phyloP scores from a whole-genome alignment of 2,797 vertebrate genomes.

The Lateolabrax maculatus region DNA sequence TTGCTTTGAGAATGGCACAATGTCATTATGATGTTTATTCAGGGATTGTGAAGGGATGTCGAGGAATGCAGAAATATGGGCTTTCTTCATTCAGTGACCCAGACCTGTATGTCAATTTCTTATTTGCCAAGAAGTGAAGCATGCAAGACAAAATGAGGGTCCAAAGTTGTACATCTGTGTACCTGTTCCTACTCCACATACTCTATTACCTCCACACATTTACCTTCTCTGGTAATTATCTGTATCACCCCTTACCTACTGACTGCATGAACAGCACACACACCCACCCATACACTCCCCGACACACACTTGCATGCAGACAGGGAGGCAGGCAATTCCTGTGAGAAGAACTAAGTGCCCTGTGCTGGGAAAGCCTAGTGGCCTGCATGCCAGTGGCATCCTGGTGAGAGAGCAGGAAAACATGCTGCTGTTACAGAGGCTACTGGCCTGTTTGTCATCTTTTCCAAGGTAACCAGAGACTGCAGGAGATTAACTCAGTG shows the following conservation, averaged over 20 bases:
- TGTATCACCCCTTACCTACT: conserved; percentile 17
- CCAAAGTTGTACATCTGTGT: not conserved
- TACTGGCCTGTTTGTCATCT: conserved; percentile 81
- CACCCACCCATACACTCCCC: conserved; percentile 57
- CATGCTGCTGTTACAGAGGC: conserved; percentile 74
- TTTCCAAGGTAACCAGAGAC: conserved; percentile 83
- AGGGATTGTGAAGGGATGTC: not conserved
- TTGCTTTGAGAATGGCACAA: conserved; percentile 21
- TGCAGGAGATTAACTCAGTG: conserved; percentile 78
- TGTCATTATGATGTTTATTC: conserved; percentile 39
- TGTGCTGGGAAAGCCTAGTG: conserved; percentile 77
- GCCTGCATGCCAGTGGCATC: conserved; percentile 69
- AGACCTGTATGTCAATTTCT: not conserved
- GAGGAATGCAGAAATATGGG: conserved; percentile 14
- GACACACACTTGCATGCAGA: conserved; percentile 38
- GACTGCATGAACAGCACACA: conserved; percentile 29
- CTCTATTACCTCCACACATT: conserved; percentile 4
- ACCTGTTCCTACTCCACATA: not conserved
- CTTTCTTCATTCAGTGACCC: conserved; percentile 1
- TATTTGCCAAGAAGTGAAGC: conserved; percentile 4
- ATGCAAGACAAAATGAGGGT: not conserved
- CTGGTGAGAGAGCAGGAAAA: conserved; percentile 78
- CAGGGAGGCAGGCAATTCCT: conserved; percentile 38
- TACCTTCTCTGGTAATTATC: conserved; percentile 15
- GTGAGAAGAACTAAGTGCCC: conserved; percentile 47